Evolutionary conservation across 2,888 invertebrate genomes (phyloP), one percentile per base, ranked within the genome.

Genomic region (Drosophila kambysellisi): DNA sequence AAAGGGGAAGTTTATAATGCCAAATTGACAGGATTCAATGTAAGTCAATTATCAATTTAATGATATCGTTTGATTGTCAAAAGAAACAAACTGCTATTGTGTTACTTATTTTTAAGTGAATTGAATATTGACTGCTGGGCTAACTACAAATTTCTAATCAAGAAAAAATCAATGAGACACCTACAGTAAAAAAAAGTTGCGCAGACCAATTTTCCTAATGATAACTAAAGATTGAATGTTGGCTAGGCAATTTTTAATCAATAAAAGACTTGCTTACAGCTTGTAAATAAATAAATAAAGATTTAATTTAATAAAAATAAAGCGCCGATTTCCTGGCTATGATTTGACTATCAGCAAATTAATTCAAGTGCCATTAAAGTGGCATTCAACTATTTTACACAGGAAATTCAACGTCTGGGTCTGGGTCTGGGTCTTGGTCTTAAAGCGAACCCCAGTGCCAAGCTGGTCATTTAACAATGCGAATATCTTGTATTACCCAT

Each of bases 361-460:
- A 48, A 73, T 73, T 65, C 25, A 48, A 72, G 37, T n/a, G 53
- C 29, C 53, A 59, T 72, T 58, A 72, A 72, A 54, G 33, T 50
- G 52, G 33, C 33, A 39, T 25, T 57, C 30, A 35, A 48, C 39
- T 25, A 53, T 70, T 54, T 61, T 29, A 25, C 39, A 46, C 75
- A 76, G 76, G 76, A 76, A 76, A 79, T 41, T 20, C 79, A 63
- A 58, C 60, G 79, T 76, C 76, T 76, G 74, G 74, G 35, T 32
- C 32, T 59, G 12, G 39, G 76, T n/a, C 76, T 76, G 74, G 74
- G 35, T 32, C 37, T 59, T 15, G 39, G 76, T n/a, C 51, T 52
- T 52, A 17, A 35, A 67, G 32, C 35, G 59, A 50, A 63, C 53
- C 20, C 50, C 25, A 35, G 46, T 30, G 66, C 11, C 73, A 71